These are phyloP conservation scores for Orchesella flavescens DNA, from an alignment of 2,888 invertebrate species.

Conservation along the genomic window DNA sequence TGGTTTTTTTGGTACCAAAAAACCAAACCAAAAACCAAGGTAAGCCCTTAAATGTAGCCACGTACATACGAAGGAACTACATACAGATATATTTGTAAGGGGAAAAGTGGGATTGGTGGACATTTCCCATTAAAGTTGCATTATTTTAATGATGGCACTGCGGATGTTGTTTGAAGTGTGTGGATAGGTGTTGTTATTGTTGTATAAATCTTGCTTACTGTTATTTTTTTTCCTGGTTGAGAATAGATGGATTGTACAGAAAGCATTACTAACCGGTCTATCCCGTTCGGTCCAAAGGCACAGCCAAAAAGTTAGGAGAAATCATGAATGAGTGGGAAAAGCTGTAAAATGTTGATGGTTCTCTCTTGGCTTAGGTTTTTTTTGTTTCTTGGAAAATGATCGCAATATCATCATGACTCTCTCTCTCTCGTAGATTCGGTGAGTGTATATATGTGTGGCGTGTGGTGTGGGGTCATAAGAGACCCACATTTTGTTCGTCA, in stretches of 20 bases:
- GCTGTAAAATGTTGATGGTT: constrained; percentile 56
- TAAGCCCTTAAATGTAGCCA: no score
- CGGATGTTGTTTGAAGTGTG: constrained; percentile 55
- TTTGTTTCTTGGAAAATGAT: constrained; percentile 48
- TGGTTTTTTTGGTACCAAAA: background rate
- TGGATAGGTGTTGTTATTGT: constrained; percentile 48
- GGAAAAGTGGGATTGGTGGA: constrained; percentile 35
- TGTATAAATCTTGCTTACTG: constrained; percentile 56
- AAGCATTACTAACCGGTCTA: constrained; percentile 40
- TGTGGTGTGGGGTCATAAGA: constrained; percentile 26
- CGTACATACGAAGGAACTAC: no score
- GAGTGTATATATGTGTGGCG: background rate
- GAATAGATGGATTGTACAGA: constrained; percentile 44
- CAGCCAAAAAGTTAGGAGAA: background rate
- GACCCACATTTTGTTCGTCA: constrained; percentile 52
- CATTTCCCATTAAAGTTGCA: constrained; percentile 61
- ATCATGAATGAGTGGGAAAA: constrained; percentile 20
- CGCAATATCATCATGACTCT: constrained; percentile 37
- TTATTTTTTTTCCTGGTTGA: constrained; percentile 24
- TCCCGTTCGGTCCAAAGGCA: background rate
- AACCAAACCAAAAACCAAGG: no score
- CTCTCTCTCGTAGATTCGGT: background rate
- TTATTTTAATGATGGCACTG: constrained; percentile 60
- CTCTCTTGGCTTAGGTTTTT: constrained; percentile 35
- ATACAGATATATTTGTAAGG: no score